These are phyloP conservation scores for Neogale vison DNA, from an alignment of 2,113 vertebrate genomes.

Conservation along the genomic window DNA sequence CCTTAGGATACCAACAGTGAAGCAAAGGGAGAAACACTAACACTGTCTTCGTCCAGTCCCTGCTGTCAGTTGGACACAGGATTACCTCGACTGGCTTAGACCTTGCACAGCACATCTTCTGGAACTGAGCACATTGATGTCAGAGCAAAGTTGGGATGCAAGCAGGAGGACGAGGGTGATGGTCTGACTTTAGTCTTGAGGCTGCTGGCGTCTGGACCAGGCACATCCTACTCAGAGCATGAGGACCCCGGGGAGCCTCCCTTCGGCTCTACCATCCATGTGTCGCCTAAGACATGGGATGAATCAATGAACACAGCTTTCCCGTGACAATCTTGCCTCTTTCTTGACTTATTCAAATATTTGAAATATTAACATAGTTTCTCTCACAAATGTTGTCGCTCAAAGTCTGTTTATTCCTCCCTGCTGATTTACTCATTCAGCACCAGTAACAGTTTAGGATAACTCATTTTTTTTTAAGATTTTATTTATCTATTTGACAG, in stretches of 20 bases:
- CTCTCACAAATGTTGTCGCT: neutral
- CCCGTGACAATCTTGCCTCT: neutral
- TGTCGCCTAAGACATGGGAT: no score
- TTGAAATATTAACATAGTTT: neutral
- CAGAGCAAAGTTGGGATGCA: neutral
- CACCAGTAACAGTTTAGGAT: neutral
- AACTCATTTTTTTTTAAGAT: no score
- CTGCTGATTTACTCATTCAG: neutral
- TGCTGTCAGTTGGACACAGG: neutral
- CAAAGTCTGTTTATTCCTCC: neutral
- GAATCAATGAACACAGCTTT: neutral
- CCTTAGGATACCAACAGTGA: neutral
- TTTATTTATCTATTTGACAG: no score
- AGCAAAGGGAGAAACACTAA: neutral
- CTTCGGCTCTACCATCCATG: no score
- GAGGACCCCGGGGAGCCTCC: accelerated
- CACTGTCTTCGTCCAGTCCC: neutral
- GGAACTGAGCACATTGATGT: neutral
- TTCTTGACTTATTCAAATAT: neutral
- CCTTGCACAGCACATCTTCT: no score
- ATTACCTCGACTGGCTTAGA: neutral
- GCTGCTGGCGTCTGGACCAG: no score
- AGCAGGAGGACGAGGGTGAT: neutral
- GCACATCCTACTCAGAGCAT: accelerated
- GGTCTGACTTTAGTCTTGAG: neutral